Evolutionary conservation across 2,113 vertebrate genomes (phyloP).

Genomic region (Symphodus melops): DNA sequence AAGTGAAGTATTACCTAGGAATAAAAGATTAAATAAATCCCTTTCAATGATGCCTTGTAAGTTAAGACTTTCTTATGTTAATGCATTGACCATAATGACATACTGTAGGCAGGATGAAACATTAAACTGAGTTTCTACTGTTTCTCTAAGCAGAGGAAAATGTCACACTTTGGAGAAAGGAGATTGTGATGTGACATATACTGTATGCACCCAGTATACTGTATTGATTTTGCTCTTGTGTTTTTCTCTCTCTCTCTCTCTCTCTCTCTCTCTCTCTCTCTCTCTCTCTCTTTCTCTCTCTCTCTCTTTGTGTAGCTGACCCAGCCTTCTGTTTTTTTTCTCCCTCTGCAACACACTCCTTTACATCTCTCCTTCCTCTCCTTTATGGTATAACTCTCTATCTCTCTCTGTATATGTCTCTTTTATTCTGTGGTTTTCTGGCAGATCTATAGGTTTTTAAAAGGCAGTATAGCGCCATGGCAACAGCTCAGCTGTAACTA

Average conservation of each 20-base stretch:
- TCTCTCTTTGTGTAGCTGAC: background rate
- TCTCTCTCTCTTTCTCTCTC: slow-evolving; percentile 28
- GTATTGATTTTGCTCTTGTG: slow-evolving; percentile 19
- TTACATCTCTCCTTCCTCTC: background rate
- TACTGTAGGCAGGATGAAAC: too few species aligned
- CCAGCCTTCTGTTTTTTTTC: too few species aligned
- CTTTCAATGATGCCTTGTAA: too few species aligned
- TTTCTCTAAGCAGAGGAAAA: background rate
- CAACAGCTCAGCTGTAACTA: slow-evolving; percentile 46
- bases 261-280: slow-evolving; percentile 6
- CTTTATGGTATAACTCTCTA: background rate
- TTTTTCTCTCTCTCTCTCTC: slow-evolving; percentile 11
- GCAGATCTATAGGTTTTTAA: slow-evolving; percentile 13
- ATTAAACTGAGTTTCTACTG: too few species aligned
- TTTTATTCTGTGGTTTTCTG: slow-evolving; percentile 2
- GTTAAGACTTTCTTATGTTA: too few species aligned
- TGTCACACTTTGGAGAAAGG: slow-evolving; percentile 7
- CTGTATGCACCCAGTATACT: slow-evolving; percentile 12
- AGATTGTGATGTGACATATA: slow-evolving; percentile 14
- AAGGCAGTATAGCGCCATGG: slow-evolving; percentile 35
- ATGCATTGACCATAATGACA: too few species aligned
- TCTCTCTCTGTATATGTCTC: background rate
- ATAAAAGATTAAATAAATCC: too few species aligned
- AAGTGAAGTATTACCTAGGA: background rate
- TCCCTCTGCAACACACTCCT: background rate